Evolutionary conservation across 2,888 invertebrate genomes (phyloP).

Genomic region (Ochropleura leucogaster): DNA sequence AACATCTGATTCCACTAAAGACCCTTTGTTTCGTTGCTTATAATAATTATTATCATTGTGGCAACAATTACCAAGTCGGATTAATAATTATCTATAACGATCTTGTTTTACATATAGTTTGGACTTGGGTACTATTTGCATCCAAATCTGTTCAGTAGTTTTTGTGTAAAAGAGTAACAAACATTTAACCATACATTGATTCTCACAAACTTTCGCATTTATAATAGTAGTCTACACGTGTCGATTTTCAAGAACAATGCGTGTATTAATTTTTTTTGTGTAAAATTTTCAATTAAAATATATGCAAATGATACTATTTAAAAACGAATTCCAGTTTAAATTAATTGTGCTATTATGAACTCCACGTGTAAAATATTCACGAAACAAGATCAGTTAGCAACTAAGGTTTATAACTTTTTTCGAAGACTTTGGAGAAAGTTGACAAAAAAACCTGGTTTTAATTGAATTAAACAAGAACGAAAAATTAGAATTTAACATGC

Average conservation of each 20-base stretch:
- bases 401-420: too few species aligned
- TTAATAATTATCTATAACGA: slow-evolving; percentile 77
- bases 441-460: not conserved
- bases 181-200: not conserved
- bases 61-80: slow-evolving; percentile 72
- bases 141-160: not conserved
- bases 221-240: not conserved
- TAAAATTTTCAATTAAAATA: not conserved
- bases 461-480: not conserved
- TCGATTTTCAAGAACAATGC: not conserved
- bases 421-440: not conserved
- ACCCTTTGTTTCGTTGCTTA: slow-evolving; percentile 76
- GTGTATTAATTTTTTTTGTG: slow-evolving; percentile 16
- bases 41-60: slow-evolving; percentile 72
- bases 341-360: not conserved
- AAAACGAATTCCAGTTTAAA: slow-evolving; percentile 2
- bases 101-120: slow-evolving; percentile 55
- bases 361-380: not conserved
- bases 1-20: slow-evolving; percentile 67
- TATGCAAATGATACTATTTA: slow-evolving; percentile 11
- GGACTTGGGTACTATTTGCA: slow-evolving; percentile 53
- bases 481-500: not conserved
- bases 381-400: not conserved
- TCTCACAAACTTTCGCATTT: not conserved
- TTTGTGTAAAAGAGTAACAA: not conserved